Evolutionary conservation across 2,797 vertebrate species (phyloP), one percentile per base, ranked within the genome.

Genomic region (Leptodactylus fallax): DNA sequence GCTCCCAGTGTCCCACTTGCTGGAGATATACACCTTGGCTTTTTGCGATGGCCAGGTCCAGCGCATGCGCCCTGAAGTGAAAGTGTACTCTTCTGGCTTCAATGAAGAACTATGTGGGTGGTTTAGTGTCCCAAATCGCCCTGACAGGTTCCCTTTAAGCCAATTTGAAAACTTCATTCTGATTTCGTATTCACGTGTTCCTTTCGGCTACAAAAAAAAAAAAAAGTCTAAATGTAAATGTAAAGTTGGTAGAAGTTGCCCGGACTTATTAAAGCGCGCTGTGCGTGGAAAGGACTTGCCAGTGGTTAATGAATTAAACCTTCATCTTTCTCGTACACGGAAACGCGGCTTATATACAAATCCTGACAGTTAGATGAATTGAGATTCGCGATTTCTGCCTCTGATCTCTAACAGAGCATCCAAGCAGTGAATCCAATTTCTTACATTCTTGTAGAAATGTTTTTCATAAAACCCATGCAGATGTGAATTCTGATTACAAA

Each of bases 361-460:
- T 71, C 71, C 84, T 86, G 84, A 89, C 88, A 89, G 84, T 86
- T 71, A 86, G 88, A 89, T 86, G 81, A 89, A 89, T 89, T 83
- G 88, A 82, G 84, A 86, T 86, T 89, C 79, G 78, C 79, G 55
- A 78, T 86, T 88, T 88, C 56, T 67, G 47, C 79, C 72, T 88
- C 78, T 88, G 87, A 89, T 89, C 87, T 81, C 51, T 85, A 89
- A 65, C 77, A 60, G 87, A 86, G 83, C 84, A 79, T 61, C 88
- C 88, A 86, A 89, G 88, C 88, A 89, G 60, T 25, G 88, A 89
- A 89, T 82, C 84, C 84, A 89, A 89, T 89, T 83, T 83, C 88
- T 89, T 79, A 83, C 58, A 86, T 89, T 89, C 88, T 67, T 80
- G 87, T 79, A 79, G 87, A 77, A 87, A 87, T 79, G 72, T 87